Percentiles rank a stretch among this genome's conserved stretches.
Evolutionary conservation across 2,888 invertebrate species (phyloP).

Genomic region (Stenoptilia bipunctidactyla): DNA sequence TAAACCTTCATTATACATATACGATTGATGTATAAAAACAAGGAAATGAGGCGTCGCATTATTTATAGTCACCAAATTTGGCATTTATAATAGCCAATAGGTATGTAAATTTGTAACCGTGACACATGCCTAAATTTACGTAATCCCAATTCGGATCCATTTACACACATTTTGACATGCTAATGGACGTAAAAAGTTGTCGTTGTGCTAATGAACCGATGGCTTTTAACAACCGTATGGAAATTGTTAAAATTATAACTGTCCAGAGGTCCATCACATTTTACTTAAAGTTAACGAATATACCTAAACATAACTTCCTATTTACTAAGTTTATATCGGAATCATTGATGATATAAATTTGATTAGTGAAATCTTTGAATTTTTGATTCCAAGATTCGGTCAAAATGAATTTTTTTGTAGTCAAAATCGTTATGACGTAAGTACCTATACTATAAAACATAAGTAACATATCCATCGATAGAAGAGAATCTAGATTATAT

Average conservation of each 20-base stretch:
- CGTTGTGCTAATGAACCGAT: conserved; percentile 38
- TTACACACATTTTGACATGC: conserved; percentile 4
- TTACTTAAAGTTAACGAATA: too few species aligned
- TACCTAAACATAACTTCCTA: too few species aligned
- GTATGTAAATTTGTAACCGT: not conserved
- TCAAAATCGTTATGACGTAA: too few species aligned
- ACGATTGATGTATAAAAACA: not conserved
- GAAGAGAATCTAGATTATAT: too few species aligned
- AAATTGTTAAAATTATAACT: conserved; percentile 31
- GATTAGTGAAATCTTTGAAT: too few species aligned
- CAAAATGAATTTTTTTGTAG: too few species aligned
- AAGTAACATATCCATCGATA: too few species aligned
- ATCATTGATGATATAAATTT: too few species aligned
- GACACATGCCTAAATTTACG: not conserved
- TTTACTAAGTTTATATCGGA: too few species aligned
- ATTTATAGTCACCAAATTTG: not conserved
- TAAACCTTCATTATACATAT: too few species aligned
- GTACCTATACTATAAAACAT: too few species aligned
- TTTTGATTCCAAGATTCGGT: too few species aligned
- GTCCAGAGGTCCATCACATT: conserved; percentile 19
- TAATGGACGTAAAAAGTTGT: conserved; percentile 34
- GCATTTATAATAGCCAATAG: not conserved
- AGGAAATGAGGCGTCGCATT: not conserved
- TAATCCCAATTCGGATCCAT: conserved; percentile 6
- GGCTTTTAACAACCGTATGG: conserved; percentile 42